Conservation (phyloP, 2,797 vertebrate species). For the Paratrypauchen microcephalus region DNA sequence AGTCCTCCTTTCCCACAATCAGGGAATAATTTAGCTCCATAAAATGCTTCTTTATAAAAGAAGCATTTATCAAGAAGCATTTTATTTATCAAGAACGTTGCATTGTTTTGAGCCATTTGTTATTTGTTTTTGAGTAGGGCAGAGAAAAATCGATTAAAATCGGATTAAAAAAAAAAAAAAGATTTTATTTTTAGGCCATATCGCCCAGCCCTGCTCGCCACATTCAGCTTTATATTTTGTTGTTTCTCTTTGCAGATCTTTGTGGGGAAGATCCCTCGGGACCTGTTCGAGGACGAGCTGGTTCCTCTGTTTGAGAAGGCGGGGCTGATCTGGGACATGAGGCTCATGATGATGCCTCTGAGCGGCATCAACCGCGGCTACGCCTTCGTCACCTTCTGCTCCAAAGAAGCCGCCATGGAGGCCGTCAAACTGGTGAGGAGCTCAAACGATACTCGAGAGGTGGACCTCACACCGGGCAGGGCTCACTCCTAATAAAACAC, state of each 20-base stretch:
- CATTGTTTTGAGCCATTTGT: too few species aligned
- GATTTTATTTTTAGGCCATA: too few species aligned
- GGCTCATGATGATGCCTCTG: constrained; percentile 97
- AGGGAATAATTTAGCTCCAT: too few species aligned
- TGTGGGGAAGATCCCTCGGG: constrained; percentile 95
- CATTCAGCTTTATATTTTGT: too few species aligned
- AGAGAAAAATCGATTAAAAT: too few species aligned
- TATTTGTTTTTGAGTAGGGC: too few species aligned
- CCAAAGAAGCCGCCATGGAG: constrained; percentile 94
- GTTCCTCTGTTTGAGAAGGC: constrained; percentile 97
- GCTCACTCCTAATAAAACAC: background rate
- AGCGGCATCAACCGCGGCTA: constrained; percentile 95
- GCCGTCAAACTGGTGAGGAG: constrained; percentile 79
- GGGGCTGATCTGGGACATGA: constrained; percentile 94
- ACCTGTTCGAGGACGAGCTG: constrained; percentile 95
- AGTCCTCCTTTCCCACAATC: too few species aligned
- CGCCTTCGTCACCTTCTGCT: constrained; percentile 97
- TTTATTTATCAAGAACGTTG: too few species aligned
- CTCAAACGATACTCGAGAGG: background rate
- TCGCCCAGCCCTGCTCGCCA: too few species aligned
- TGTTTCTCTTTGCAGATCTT: constrained; percentile 81
- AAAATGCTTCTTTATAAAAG: too few species aligned
- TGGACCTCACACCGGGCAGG: background rate
- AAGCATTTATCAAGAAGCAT: too few species aligned
- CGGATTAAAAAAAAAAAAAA: too few species aligned